These are phyloP conservation scores for Hymenopus coronatus DNA, from an alignment of 2,888 invertebrate species.

Conservation along the genomic window DNA sequence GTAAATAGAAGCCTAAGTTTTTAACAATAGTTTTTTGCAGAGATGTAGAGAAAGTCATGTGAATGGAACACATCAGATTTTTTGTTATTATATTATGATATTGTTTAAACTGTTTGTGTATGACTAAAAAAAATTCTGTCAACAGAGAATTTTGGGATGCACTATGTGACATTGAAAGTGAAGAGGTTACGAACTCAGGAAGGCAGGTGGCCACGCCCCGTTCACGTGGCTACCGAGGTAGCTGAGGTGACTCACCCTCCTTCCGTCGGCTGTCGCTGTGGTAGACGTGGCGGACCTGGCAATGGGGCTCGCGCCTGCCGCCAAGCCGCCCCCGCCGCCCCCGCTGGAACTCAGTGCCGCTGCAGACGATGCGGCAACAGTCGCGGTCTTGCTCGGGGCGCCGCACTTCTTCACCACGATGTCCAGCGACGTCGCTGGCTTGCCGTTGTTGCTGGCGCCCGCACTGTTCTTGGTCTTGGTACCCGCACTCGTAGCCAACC, in stretches of 20 bases:
- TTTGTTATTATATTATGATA: no score
- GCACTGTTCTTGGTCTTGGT: neutral
- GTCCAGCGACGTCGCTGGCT: neutral
- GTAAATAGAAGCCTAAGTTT: no score
- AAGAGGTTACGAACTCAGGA: neutral
- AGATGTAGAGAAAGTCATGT: no score
- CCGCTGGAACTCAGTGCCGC: neutral
- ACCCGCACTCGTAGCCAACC: neutral
- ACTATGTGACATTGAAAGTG: neutral
- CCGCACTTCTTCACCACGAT: neutral
- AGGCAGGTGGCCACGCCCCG: neutral
- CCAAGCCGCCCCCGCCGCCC: neutral
- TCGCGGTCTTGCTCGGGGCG: neutral
- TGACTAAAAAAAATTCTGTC: neutral
- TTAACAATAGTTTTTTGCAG: no score
- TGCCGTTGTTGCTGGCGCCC: neutral
- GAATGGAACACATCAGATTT: no score
- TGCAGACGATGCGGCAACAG: neutral
- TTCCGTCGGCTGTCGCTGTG: neutral
- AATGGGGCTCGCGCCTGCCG: neutral
- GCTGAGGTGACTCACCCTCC: slow-evolving; percentile 5
- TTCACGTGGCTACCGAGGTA: neutral
- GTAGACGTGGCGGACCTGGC: neutral
- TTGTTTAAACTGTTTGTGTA: neutral
- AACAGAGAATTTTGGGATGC: neutral